phyloP scores from a whole-genome alignment of 2,888 invertebrate species.

The Drosophila sordidula region DNA sequence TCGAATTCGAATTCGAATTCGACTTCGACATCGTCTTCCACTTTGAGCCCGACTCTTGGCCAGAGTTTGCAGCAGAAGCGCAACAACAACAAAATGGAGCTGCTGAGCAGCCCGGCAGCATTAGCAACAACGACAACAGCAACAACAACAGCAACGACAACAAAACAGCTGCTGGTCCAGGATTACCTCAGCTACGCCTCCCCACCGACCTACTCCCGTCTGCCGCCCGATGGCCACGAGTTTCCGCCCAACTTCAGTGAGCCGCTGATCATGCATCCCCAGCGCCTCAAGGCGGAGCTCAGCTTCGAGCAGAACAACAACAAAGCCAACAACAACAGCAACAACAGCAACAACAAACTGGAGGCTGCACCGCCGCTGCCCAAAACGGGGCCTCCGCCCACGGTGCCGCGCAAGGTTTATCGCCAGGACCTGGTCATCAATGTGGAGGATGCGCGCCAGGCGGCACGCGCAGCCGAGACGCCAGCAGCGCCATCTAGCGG shows the following conservation, averaged over 20 bases:
- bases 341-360: constrained; percentile 35
- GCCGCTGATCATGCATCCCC: constrained; percentile 83
- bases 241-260: constrained; percentile 85
- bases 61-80: constrained; percentile 42
- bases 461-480: constrained; percentile 30
- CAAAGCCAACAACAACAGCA: constrained; percentile 17
- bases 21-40: constrained; percentile 10
- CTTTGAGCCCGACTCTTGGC: constrained; percentile 33
- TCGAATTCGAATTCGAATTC: constrained; percentile 10
- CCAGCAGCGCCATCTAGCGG: neutral
- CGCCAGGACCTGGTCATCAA: constrained; percentile 84
- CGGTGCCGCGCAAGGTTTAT: constrained; percentile 84
- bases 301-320: constrained; percentile 54
- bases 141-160: constrained; percentile 64
- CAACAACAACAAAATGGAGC: constrained; percentile 82
- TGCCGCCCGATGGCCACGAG: constrained; percentile 85
- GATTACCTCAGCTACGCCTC: constrained; percentile 83
- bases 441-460: constrained; percentile 80
- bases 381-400: constrained; percentile 83
- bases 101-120: constrained; percentile 73
- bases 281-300: constrained; percentile 50
- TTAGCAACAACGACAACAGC: constrained; percentile 57
- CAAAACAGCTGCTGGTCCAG: constrained; percentile 83
- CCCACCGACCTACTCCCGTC: constrained; percentile 85
- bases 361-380: constrained; percentile 84